phyloP scores from a whole-genome alignment of 2,888 invertebrate genomes.

The Caradrina clavipalpis region DNA sequence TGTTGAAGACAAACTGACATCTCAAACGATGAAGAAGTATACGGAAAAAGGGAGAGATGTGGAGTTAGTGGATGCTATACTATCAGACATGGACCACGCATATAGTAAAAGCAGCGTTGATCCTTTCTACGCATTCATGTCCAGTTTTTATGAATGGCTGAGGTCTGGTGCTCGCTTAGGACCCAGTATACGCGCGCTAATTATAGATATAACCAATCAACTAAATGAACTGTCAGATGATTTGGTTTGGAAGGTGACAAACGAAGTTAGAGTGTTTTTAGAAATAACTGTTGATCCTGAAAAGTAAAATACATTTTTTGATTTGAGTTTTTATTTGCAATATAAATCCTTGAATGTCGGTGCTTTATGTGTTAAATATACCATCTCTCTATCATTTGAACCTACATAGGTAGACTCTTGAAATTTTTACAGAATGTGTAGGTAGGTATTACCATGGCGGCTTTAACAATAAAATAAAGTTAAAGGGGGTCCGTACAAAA shows the following conservation, averaged over 20 bases:
- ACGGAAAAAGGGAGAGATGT: slow-evolving; percentile 69
- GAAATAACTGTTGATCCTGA: slow-evolving; percentile 77
- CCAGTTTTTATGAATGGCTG: slow-evolving; percentile 69
- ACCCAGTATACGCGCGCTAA: slow-evolving; percentile 61
- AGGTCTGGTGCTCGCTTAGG: slow-evolving; percentile 62
- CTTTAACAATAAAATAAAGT: too few species aligned
- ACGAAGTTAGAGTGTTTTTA: slow-evolving; percentile 79
- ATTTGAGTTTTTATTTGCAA: background rate
- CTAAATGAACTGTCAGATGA: slow-evolving; percentile 64
- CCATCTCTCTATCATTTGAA: too few species aligned
- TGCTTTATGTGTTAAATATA: too few species aligned
- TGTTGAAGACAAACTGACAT: slow-evolving; percentile 70
- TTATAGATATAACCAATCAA: slow-evolving; percentile 68
- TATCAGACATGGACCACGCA: slow-evolving; percentile 82
- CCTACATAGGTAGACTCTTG: too few species aligned
- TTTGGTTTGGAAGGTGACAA: slow-evolving; percentile 72
- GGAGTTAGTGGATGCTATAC: slow-evolving; percentile 74
- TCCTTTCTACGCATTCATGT: slow-evolving; percentile 74
- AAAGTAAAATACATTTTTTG: slow-evolving; percentile 47
- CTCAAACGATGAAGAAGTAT: slow-evolving; percentile 54
- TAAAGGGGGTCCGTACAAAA: too few species aligned
- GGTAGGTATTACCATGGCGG: too few species aligned
- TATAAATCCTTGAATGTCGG: too few species aligned
- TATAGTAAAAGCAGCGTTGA: slow-evolving; percentile 70
- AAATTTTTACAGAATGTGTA: too few species aligned